Evolutionary conservation across 2,113 vertebrate species (phyloP).

Genomic region (Elachura formosa): DNA sequence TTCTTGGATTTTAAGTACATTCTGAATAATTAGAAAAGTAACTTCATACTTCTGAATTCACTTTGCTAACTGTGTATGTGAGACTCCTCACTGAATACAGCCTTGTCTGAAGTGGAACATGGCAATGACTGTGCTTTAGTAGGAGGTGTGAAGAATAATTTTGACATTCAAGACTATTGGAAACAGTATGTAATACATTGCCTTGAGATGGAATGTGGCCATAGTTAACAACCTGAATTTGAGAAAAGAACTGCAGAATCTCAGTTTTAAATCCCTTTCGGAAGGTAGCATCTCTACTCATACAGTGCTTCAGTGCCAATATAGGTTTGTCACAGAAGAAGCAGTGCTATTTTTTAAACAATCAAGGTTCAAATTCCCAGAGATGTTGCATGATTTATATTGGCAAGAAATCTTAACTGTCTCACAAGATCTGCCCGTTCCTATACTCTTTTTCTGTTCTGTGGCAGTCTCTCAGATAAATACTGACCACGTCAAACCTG

Average conservation of each 20-base stretch:
- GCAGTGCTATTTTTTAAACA: background rate
- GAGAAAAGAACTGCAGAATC: slow-evolving; percentile 4
- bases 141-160: slow-evolving; percentile 64
- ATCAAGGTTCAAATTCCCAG: slow-evolving; percentile 1
- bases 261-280: slow-evolving; percentile 8
- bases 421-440: background rate
- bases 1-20: background rate
- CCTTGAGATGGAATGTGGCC: slow-evolving; percentile 49
- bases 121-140: slow-evolving; percentile 50
- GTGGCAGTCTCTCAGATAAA: background rate
- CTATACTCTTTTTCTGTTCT: slow-evolving; percentile 2
- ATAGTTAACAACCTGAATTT: slow-evolving; percentile 35
- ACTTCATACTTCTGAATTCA: slow-evolving; percentile 10
- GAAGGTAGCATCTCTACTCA: background rate
- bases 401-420: background rate
- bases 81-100: slow-evolving; percentile 37
- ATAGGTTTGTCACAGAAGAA: background rate
- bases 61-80: background rate
- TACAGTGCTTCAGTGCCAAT: background rate
- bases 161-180: slow-evolving; percentile 57
- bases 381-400: background rate
- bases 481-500: slow-evolving; percentile 9
- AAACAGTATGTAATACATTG: slow-evolving; percentile 59
- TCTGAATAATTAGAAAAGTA: slow-evolving; percentile 5
- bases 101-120: slow-evolving; percentile 53